Base-by-base conservation (phyloP, 1,140 invertebrate species). In the Cyclina sinensis region DNA sequence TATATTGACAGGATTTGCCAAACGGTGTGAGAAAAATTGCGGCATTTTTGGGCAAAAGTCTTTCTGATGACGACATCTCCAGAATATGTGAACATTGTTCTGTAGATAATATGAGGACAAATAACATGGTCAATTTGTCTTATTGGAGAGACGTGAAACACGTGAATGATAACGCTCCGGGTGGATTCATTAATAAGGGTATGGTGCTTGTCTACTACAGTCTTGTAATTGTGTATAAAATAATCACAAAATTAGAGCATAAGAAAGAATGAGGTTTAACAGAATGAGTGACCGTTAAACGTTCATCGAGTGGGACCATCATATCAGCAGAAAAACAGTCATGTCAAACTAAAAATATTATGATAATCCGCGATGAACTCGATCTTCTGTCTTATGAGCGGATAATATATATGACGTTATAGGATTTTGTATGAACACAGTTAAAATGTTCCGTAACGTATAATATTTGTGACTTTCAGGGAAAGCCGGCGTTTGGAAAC, bases 101-200 rank as follows among this genome's bases (percentile, higher is more conserved):
- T 39, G 21, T 70, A 9, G 65, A 70, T 32, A 70, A 70, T 12
- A 70, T 70, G 65, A 14, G 65, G 11, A 70, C 35, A 9, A 70
- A 70, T 70, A 32, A 39, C 21, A 37, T 1, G 16, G 14, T 70
- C 12, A 70, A 70, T 27, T 65, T 82, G 79, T 82, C 79, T 27
- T 82, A 82, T 30, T 46, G 21, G 18, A 62, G 59, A 48, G 35
- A 27, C 0, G 27, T 65, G 14, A 82, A 82, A 82, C 32, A 68
- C 39, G 57, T 65, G 1, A 82, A 65, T 82, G 79, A 82, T 18
- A 27, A 82, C 14, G 24, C n/a, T 18, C 30, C 7, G n/a, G 79
- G 79, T 12, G 32, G 79, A 12, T 82, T 82, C 65, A 82, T 82
- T 5, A 82, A 82, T 30, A 27, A 82, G 65, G 79, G 79, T 82